Evolutionary conservation across 2,888 invertebrate species (phyloP).

Genomic region (Aporophyla nigra): DNA sequence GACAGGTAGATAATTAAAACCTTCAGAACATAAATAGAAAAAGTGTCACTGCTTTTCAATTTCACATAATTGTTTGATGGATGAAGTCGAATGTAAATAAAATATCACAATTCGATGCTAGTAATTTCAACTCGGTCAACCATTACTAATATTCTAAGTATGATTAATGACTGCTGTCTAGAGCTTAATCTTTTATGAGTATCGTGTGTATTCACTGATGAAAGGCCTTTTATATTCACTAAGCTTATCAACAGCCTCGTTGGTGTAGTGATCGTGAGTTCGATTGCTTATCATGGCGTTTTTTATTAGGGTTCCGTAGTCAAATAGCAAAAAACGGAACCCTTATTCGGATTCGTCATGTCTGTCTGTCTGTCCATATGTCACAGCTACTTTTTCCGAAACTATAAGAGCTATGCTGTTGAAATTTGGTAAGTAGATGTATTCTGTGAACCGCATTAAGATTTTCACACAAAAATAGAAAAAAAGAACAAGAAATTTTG

Average conservation of each 20-base stretch:
- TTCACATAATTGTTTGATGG: not conserved
- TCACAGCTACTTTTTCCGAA: too few relatives aligned
- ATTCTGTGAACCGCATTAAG: too few relatives aligned
- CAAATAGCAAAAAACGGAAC: too few relatives aligned
- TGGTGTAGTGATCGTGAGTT: not conserved
- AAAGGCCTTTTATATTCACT: conserved; percentile 28
- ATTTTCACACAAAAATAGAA: too few relatives aligned
- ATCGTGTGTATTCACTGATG: conserved; percentile 18
- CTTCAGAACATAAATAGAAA: not conserved
- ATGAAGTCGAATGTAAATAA: not conserved
- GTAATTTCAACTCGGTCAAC: conserved; percentile 11
- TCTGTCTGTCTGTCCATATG: too few relatives aligned
- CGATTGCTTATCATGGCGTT: not conserved
- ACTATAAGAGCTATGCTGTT: too few relatives aligned
- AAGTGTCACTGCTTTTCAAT: not conserved
- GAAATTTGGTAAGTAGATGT: too few relatives aligned
- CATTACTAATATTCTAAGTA: conserved; percentile 23
- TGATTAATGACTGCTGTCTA: conserved; percentile 34
- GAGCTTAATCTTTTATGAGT: conserved; percentile 15
- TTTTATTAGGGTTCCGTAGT: too few relatives aligned
- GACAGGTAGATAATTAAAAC: not conserved
- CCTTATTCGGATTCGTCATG: too few relatives aligned
- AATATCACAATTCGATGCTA: not conserved
- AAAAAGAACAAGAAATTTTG: too few relatives aligned
- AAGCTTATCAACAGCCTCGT: not conserved